A percentile compares a stretch with the other conserved stretches of the same genome.
Evolutionary conservation across 2,113 vertebrate species (phyloP).

Genomic region (Caranx ignobilis): DNA sequence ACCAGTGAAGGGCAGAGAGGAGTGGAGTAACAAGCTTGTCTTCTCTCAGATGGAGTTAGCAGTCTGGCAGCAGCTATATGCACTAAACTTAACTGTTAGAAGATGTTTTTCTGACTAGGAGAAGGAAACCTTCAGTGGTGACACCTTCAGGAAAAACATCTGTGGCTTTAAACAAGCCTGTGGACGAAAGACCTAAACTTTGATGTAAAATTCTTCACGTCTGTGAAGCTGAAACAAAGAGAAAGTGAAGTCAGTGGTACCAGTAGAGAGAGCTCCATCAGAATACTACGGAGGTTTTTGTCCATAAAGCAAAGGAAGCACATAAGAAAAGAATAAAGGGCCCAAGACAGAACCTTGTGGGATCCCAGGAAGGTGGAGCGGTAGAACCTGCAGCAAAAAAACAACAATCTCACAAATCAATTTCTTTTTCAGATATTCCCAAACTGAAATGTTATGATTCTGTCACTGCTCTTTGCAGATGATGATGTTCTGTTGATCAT

Average conservation of each 20-base stretch:
- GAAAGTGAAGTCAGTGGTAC: background rate
- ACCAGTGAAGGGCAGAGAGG: background rate
- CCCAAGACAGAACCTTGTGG: background rate
- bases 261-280: background rate
- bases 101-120: background rate
- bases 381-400: background rate
- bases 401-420: too few species aligned
- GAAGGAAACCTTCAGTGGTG: background rate
- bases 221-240: background rate
- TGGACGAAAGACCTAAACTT: background rate
- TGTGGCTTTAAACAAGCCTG: background rate
- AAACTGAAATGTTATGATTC: too few species aligned
- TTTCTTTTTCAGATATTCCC: too few species aligned
- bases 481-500: too few species aligned
- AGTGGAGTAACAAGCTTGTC: conserved; percentile 2
- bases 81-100: background rate
- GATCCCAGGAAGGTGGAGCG: background rate
- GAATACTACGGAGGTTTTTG: background rate
- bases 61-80: background rate
- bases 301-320: background rate
- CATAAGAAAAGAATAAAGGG: background rate
- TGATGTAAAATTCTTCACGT: background rate
- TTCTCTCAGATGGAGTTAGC: background rate
- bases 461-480: too few species aligned
- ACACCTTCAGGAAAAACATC: background rate